Evolutionary conservation across 2,888 invertebrate species (phyloP), one percentile per base, ranked within the genome.

Genomic region (Andricus curvator): DNA sequence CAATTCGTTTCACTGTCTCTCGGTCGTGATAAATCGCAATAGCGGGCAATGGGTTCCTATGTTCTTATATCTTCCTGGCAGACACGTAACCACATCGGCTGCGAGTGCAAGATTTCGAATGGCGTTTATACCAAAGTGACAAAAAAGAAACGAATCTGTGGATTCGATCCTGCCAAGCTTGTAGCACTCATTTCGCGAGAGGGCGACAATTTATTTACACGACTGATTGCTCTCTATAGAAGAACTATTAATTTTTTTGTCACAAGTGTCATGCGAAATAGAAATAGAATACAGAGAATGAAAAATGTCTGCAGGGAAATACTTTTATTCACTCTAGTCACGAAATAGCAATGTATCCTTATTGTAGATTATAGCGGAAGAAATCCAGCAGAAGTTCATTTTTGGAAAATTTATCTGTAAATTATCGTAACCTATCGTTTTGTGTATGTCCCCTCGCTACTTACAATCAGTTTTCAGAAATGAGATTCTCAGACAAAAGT

Each of bases 1-100:
- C 90, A 88, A 90, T 91, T 90, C 90, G 89, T 90, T 89, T 89
- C 83, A 86, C 85, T 86, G 87, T 87, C 85, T 81, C 84, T 79
- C 44, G 64, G 81, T 78, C 82, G 89, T 88, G 89, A 90, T 90
- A 90, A 91, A 90, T 91, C 88, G 88, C 85, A 84, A 86, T 85
- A 86, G 86, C 80, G 85, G 82, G 85, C 86, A 88, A 87, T 88
- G 85, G 85, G 83, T 87, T 87, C 86, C 86, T 84, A 77, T 83
- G 70, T 83, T 83, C 84, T 81, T 85, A 83, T 85, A 85, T 84
- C 84, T 85, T 80, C 82, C 80, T 76, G 78, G 78, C 79, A 80
- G 81, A 82, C 67, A 79, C 82, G 80, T 81, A 80, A 80, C 81
- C 70, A 78, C 80, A 67, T 79, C 20, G 22, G 76, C 37, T 80